Conservation (phyloP, 2,113 vertebrate genomes). For the Lutjanus erythropterus region DNA sequence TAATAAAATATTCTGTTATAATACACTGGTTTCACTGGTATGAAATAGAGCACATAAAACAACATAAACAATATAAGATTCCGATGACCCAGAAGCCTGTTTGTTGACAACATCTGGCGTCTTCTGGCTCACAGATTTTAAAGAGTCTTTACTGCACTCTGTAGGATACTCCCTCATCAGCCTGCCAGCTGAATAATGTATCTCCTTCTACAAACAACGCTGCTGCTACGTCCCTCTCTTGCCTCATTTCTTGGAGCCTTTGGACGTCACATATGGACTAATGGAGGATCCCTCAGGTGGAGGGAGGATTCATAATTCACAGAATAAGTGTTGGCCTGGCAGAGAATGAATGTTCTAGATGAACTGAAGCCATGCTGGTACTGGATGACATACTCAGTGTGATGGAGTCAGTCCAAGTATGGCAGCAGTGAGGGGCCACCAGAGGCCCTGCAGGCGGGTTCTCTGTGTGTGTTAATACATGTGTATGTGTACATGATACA, state of each 20-base stretch:
- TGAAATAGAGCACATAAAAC: neutral
- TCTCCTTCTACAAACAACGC: neutral
- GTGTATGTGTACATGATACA: neutral
- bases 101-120: neutral
- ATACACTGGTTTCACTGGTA: neutral
- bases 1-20: neutral
- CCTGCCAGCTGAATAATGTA: slow-evolving; percentile 7
- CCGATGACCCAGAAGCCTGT: neutral
- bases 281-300: neutral
- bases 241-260: slow-evolving; percentile 10
- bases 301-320: slow-evolving; percentile 22
- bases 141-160: neutral
- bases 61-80: neutral
- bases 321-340: neutral
- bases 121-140: neutral
- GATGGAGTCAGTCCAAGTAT: slow-evolving; percentile 28
- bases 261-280: neutral
- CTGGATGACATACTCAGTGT: neutral
- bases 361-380: slow-evolving; percentile 8
- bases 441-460: neutral
- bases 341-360: slow-evolving; percentile 28
- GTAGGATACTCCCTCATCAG: neutral
- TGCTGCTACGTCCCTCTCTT: neutral
- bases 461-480: neutral
- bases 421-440: slow-evolving; percentile 10